phyloP scores from a whole-genome alignment of 2,797 vertebrate species.

The Passerculus sandwichensis region DNA sequence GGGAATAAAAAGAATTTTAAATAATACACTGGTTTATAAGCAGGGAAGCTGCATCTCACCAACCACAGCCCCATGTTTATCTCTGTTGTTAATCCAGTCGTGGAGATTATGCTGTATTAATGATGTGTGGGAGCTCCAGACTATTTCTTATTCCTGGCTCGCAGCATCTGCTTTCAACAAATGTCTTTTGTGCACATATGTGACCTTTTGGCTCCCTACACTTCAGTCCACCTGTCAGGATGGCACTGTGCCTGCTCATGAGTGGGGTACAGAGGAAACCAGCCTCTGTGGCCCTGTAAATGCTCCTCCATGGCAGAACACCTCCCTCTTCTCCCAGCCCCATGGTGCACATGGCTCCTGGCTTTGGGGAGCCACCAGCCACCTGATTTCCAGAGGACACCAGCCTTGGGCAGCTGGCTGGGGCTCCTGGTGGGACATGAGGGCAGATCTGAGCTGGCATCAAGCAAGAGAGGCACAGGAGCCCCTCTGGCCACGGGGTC shows the following conservation, averaged over 20 bases:
- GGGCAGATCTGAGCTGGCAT: background rate
- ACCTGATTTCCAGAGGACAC: background rate
- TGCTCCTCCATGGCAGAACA: background rate
- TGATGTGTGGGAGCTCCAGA: background rate
- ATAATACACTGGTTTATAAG: background rate
- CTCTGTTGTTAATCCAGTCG: background rate
- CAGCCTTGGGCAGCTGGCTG: background rate
- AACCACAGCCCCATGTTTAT: background rate
- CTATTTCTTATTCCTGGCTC: background rate
- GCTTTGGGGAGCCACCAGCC: background rate
- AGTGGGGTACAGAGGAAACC: background rate
- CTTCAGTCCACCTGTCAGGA: conserved; percentile 13
- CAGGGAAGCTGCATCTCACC: background rate
- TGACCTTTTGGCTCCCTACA: conserved; percentile 7
- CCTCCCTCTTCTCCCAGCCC: background rate
- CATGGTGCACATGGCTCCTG: accelerated
- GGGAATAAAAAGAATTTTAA: background rate
- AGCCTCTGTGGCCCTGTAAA: background rate
- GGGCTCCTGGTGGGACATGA: accelerated
- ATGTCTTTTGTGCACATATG: background rate
- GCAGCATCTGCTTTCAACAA: conserved; percentile 40
- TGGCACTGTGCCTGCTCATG: background rate
- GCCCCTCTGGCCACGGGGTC: accelerated
- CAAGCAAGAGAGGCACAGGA: background rate
- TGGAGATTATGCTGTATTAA: background rate